Evolutionary conservation across 2,113 vertebrate genomes (phyloP).

Genomic region (Calonectris borealis): DNA sequence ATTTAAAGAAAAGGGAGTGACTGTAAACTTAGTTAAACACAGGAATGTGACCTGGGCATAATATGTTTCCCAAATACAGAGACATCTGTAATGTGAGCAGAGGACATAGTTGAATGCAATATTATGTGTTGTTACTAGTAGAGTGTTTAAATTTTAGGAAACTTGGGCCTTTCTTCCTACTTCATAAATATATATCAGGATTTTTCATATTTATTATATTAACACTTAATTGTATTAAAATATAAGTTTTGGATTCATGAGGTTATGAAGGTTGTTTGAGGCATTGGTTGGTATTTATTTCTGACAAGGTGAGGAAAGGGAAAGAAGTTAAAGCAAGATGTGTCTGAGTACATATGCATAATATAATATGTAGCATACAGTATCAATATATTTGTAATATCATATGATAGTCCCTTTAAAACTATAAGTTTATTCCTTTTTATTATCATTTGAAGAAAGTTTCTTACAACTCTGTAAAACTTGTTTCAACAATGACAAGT

Average conservation of each 20-base stretch:
- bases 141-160: slow-evolving; percentile 40
- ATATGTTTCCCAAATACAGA: slow-evolving; percentile 65
- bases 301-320: neutral
- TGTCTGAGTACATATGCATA: neutral
- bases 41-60: slow-evolving; percentile 78
- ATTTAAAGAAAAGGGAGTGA: slow-evolving; percentile 74
- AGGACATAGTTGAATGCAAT: slow-evolving; percentile 51
- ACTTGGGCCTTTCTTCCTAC: neutral
- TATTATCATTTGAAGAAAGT: neutral
- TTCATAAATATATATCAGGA: neutral
- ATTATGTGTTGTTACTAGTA: slow-evolving; percentile 53
- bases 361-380: neutral
- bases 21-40: slow-evolving; percentile 58
- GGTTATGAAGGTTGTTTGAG: neutral
- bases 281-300: neutral
- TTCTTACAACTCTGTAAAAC: neutral
- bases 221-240: neutral
- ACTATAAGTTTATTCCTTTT: neutral
- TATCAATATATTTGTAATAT: neutral
- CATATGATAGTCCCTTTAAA: neutral
- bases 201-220: slow-evolving; percentile 19
- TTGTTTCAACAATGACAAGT: neutral
- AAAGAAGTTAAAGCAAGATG: neutral
- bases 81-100: slow-evolving; percentile 51
- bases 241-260: neutral